Evolutionary conservation across 2,888 invertebrate species (phyloP), one percentile per base, ranked within the genome.

Genomic region (Parnassius apollo): DNA sequence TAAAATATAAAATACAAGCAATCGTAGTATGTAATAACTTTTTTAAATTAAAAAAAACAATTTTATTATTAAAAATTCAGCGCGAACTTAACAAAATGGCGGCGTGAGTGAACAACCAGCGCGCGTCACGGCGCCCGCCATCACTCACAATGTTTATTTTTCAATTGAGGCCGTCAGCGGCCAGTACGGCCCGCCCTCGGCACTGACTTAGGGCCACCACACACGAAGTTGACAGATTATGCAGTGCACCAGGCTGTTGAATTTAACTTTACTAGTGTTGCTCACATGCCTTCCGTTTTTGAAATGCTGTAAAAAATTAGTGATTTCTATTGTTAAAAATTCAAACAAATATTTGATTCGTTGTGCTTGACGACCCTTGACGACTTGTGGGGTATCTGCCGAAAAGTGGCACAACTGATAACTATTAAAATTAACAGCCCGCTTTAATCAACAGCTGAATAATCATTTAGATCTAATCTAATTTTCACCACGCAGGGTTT

Each of bases 81-180:
- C 46, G 49, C 13, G 49, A 49, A 11, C 18, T n/a, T 49, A 18
- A 65, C 68, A 71, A 71, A 67, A 71, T 72, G 72, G 71, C 70
- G 64, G 66, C 60, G 66, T 66, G 76, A 80, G 86, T 84, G 84
- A 85, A 83, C 82, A 83, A 86, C 85, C 86, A 77, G 75, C 69
- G 72, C 65, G 64, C 60, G 65, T 65, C 50, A 49, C 67, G 64
- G 75, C 72, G 77, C 78, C 73, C 75, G 74, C 80, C 83, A 86
- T 88, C 89, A 84, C 82, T 86, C 88, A 86, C 79, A 70, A 77
- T 90, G 90, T 91, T 91, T 91, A 90, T 91, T 91, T 91, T 90
- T 90, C 91, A 90, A 90, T 89, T 88, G 83, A 77, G 77, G 80
- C 86, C 85, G 86, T 87, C 88, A 88, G 81, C 82, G 84, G 79